Evolutionary conservation across 1,140 invertebrate genomes (phyloP).

Genomic region (Pomacea maculata): DNA sequence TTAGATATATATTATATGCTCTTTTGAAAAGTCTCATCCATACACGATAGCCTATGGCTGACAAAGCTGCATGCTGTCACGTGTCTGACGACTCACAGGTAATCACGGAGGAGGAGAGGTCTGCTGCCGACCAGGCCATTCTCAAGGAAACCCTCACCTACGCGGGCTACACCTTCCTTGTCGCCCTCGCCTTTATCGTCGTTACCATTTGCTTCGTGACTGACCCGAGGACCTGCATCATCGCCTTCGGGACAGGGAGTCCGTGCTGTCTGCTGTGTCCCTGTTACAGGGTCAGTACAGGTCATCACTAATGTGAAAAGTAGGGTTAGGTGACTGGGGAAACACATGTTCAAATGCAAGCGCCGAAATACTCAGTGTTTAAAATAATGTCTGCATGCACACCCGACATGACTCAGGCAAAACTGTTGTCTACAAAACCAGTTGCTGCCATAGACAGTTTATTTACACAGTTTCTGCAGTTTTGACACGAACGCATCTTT

Average conservation of each 20-base stretch:
- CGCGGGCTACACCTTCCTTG: slow-evolving; percentile 24
- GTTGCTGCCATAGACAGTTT: too few species aligned
- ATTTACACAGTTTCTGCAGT: too few species aligned
- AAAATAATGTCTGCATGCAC: too few species aligned
- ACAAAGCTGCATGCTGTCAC: background rate
- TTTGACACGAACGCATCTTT: too few species aligned
- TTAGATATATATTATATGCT: background rate
- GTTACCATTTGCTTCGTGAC: slow-evolving; percentile 29
- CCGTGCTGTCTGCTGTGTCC: slow-evolving; percentile 42
- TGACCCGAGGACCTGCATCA: slow-evolving; percentile 33
- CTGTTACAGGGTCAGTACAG: slow-evolving; percentile 19
- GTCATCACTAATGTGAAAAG: too few species aligned
- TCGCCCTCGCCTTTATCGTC: slow-evolving; percentile 24
- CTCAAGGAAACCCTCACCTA: slow-evolving; percentile 25
- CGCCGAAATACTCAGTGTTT: too few species aligned
- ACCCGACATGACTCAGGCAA: too few species aligned
- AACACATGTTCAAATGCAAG: too few species aligned
- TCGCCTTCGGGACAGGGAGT: slow-evolving; percentile 37
- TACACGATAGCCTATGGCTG: background rate
- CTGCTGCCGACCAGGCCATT: slow-evolving; percentile 20
- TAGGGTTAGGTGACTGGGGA: too few species aligned
- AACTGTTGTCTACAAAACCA: too few species aligned
- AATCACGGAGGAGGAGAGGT: slow-evolving; percentile 30
- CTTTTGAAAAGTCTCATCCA: background rate
- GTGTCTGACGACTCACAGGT: slow-evolving; percentile 12